phyloP scores from a whole-genome alignment of 2,113 vertebrate genomes.

The Pogonocichla stellata region DNA sequence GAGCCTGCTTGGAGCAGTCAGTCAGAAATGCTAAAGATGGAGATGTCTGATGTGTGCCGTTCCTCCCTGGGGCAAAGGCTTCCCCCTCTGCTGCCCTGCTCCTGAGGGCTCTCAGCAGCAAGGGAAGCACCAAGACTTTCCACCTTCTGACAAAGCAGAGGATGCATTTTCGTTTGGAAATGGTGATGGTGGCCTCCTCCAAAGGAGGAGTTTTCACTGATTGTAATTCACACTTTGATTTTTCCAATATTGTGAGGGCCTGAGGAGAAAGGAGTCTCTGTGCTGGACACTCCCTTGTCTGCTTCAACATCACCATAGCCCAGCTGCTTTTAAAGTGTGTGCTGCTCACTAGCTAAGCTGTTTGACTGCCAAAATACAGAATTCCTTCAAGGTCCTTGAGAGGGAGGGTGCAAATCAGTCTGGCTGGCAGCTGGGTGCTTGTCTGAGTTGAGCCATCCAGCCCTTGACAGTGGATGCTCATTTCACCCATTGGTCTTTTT shows the following conservation, averaged over 20 bases:
- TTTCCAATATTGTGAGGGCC: neutral
- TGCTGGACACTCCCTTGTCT: neutral
- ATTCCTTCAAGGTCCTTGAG: neutral
- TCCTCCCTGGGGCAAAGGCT: neutral
- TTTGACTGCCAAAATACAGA: neutral
- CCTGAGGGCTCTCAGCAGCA: rapidly evolving
- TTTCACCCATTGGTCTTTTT: neutral
- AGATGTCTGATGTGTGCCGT: rapidly evolving
- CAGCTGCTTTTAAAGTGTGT: rapidly evolving
- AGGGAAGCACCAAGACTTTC: neutral
- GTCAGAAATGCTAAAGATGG: neutral
- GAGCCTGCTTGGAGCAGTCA: neutral
- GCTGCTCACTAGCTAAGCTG: neutral
- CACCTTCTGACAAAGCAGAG: neutral
- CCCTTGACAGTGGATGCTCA: neutral
- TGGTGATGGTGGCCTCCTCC: neutral
- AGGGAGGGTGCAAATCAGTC: neutral
- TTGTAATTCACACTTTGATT: neutral
- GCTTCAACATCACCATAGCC: neutral
- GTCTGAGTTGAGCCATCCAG: neutral
- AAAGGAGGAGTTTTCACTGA: neutral
- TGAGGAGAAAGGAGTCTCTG: neutral
- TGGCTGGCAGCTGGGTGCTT: neutral
- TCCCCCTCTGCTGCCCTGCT: neutral
- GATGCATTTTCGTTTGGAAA: neutral